A percentile compares a stretch with the other conserved stretches of the same genome.
Evolutionary conservation across 2,888 invertebrate genomes (phyloP).

Genomic region (Drosophila kanekoi): DNA sequence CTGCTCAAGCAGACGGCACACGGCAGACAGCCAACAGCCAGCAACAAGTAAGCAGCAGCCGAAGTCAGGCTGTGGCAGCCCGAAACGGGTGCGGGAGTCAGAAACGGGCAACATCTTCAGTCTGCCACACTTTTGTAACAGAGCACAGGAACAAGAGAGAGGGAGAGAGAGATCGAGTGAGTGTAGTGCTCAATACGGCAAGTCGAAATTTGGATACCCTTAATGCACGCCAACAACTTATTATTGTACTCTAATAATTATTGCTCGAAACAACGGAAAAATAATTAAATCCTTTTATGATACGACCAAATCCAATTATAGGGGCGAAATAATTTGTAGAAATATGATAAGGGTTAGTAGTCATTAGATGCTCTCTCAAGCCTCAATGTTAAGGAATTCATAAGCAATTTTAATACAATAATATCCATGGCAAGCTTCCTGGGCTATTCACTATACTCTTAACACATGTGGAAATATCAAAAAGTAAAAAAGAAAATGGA

Average conservation of each 20-base stretch:
- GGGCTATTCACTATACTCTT: slow-evolving; percentile 21
- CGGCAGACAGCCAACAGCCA: slow-evolving; percentile 12
- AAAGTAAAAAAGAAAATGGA: slow-evolving; percentile 7
- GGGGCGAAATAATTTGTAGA: no score
- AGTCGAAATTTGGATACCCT: slow-evolving; percentile 32
- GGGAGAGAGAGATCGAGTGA: background rate
- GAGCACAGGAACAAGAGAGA: slow-evolving; percentile 2
- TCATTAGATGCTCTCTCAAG: background rate
- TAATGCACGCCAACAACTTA: background rate
- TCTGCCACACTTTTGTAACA: slow-evolving; percentile 60
- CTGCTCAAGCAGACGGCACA: slow-evolving; percentile 57
- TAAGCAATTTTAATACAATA: background rate
- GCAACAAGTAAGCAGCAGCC: slow-evolving; percentile 34
- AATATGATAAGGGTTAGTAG: background rate
- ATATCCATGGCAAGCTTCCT: slow-evolving; percentile 15
- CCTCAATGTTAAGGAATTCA: background rate
- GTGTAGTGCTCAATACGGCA: background rate
- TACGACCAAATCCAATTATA: no score
- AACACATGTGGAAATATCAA: slow-evolving; percentile 23
- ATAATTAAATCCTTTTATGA: no score
- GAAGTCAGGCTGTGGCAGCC: slow-evolving; percentile 42
- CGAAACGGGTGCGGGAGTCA: slow-evolving; percentile 32
- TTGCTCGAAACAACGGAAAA: no score
- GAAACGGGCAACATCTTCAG: slow-evolving; percentile 60
- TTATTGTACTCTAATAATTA: no score